phyloP scores from a whole-genome alignment of 2,797 vertebrate genomes.

The Uromys caudimaculatus region DNA sequence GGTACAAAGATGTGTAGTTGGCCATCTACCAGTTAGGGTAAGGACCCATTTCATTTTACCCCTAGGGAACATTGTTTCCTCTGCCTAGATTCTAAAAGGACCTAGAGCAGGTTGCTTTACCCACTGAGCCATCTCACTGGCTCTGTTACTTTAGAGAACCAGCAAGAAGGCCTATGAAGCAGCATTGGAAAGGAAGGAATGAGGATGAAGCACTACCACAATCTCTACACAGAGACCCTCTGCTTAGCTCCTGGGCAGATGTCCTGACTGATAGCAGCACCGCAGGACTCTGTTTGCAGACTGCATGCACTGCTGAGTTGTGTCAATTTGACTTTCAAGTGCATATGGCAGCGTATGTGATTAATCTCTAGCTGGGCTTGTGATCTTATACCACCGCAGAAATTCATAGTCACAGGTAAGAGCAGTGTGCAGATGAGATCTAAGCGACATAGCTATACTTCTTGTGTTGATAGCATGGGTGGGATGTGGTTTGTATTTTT shows the following conservation, averaged over 20 bases:
- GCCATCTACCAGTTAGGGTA: background rate
- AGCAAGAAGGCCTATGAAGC: background rate
- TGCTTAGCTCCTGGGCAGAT: background rate
- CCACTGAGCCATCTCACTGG: background rate
- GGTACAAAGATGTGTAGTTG: background rate
- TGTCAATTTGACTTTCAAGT: background rate
- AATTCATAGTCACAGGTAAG: background rate
- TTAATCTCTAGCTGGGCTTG: background rate
- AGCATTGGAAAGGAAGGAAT: background rate
- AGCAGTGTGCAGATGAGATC: background rate
- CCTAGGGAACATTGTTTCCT: background rate
- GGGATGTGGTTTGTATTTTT: background rate
- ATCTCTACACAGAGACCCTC: background rate
- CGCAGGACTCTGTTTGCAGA: background rate
- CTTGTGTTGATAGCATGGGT: background rate
- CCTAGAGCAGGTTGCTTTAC: background rate
- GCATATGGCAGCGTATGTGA: background rate
- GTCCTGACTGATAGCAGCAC: background rate
- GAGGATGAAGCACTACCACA: background rate
- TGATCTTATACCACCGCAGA: background rate
- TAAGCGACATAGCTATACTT: background rate
- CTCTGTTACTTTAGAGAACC: background rate
- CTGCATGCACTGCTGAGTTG: background rate
- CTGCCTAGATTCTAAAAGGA: background rate
- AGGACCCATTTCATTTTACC: background rate